phyloP scores from a whole-genome alignment of 2,113 vertebrate species.

The Athene cunicularia region DNA sequence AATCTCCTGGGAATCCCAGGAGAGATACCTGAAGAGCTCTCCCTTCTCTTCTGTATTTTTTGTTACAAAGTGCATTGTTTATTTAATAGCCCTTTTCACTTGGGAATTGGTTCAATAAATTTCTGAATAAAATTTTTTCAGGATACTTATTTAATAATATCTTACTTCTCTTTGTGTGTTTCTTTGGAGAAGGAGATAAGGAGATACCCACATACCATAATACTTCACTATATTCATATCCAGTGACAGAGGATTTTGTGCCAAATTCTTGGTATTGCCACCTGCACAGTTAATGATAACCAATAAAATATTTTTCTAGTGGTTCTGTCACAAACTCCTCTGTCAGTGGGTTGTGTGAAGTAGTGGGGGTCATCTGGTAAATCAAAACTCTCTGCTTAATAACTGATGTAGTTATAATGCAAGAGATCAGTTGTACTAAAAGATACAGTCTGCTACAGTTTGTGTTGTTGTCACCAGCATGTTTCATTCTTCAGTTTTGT shows the following conservation, averaged over 20 bases:
- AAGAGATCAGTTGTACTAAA: background rate
- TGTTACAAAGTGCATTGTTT: background rate
- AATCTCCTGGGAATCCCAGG: background rate
- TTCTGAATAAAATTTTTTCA: background rate
- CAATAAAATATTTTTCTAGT: background rate
- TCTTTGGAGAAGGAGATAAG: background rate
- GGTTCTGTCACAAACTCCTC: background rate
- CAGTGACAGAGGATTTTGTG: background rate
- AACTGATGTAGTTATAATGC: background rate
- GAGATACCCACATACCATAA: background rate
- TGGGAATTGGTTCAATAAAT: background rate
- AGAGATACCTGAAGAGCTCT: background rate
- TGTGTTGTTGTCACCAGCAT: background rate
- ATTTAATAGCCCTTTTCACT: background rate
- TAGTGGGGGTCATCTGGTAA: background rate
- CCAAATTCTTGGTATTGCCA: background rate
- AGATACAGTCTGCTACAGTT: background rate
- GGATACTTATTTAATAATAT: background rate
- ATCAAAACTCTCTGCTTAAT: background rate
- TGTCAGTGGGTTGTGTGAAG: background rate
- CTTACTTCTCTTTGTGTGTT: background rate
- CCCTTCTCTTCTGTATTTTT: background rate
- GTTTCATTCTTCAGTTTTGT: background rate
- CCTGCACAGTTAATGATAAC: background rate
- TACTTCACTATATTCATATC: background rate